Conservation (phyloP, 2,797 vertebrate species). For the Crenuchus spilurus region DNA sequence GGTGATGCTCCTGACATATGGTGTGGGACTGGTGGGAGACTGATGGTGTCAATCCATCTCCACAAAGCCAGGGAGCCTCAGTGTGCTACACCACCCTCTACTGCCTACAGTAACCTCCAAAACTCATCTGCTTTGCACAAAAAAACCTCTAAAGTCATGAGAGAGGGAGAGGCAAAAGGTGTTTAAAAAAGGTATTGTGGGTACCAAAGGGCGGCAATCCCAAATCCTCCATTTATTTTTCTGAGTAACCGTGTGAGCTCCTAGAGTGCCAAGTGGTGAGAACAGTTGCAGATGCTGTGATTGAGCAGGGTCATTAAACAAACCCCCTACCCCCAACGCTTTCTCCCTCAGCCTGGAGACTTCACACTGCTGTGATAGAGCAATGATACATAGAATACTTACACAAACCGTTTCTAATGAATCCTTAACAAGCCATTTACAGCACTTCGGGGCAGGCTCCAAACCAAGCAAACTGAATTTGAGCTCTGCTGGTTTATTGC, state of each 20-base stretch:
- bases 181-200: not conserved
- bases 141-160: not conserved
- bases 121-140: not conserved
- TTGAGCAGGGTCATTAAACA: slow-evolving; percentile 29
- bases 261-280: not conserved
- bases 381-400: slow-evolving; percentile 11
- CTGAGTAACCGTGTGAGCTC: slow-evolving; percentile 12
- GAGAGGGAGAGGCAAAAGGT: not conserved
- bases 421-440: slow-evolving; percentile 50
- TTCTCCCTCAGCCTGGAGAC: slow-evolving; percentile 15
- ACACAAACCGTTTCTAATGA: slow-evolving; percentile 42
- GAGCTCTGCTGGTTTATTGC: slow-evolving; percentile 43
- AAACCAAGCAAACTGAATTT: slow-evolving; percentile 41
- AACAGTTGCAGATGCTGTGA: not conserved
- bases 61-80: slow-evolving; percentile 20
- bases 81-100: slow-evolving; percentile 2
- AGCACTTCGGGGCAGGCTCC: slow-evolving; percentile 24
- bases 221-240: slow-evolving; percentile 40
- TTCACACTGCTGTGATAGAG: slow-evolving; percentile 17
- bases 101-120: slow-evolving; percentile 25
- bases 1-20: slow-evolving; percentile 31
- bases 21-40: slow-evolving; percentile 36
- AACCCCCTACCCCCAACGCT: not conserved
- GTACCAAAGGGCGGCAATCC: slow-evolving; percentile 22
- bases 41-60: slow-evolving; percentile 40